These are phyloP conservation scores for Diplogasteroides magnus DNA, from an alignment of 1,140 invertebrate genomes.

Conservation along the genomic window DNA sequence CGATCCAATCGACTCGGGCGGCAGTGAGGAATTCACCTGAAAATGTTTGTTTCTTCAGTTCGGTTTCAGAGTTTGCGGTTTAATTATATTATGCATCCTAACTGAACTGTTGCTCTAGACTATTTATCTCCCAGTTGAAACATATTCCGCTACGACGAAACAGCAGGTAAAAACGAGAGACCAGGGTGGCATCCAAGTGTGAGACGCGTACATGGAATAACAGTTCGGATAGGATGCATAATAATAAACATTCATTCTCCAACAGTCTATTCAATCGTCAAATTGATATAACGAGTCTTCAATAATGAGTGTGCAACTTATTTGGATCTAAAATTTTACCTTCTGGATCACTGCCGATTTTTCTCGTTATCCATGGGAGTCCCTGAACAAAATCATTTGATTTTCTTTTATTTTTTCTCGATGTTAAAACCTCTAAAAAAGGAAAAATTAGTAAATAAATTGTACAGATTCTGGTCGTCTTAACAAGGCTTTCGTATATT, in stretches of 20 bases:
- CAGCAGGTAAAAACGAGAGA: conserved; percentile 3
- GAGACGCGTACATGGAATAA: no score
- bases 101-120: no score
- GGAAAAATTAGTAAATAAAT: neutral
- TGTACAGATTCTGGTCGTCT: no score
- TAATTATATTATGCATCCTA: no score
- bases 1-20: conserved; percentile 32
- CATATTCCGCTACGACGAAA: no score
- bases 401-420: neutral
- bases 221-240: no score
- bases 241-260: no score
- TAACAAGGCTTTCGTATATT: neutral
- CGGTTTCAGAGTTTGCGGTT: conserved; percentile 21
- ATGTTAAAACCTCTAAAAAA: neutral
- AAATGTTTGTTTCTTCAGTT: conserved; percentile 7
- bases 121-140: no score
- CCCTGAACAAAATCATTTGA: neutral
- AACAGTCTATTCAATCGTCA: neutral
- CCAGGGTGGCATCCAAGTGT: no score
- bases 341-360: neutral
- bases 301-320: neutral
- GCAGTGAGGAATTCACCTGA: conserved; percentile 31
- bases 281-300: conserved; percentile 8
- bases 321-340: neutral
- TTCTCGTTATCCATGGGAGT: neutral